Base-by-base conservation (phyloP, 1,140 invertebrate species). In the Acromyrmex charruanus region DNA sequence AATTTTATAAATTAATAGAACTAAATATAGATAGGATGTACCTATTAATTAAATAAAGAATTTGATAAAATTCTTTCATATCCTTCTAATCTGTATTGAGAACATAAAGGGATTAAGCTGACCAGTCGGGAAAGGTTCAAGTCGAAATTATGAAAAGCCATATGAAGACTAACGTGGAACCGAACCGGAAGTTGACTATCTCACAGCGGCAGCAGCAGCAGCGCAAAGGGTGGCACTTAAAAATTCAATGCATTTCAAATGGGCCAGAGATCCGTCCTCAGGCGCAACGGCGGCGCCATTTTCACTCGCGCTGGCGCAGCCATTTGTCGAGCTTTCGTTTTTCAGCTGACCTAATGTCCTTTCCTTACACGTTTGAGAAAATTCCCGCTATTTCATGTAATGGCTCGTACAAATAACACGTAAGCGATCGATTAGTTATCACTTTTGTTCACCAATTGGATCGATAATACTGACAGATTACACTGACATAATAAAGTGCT, bases 221-320 rank as follows among this genome's bases (percentile, higher is more conserved):
- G 84, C 72, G 91, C 91, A 94, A 93, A 94, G 93, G 88, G 81
- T 88, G 71, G 28, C 91, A 91, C 94, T 95, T 94, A 94, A 95
- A 95, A 95, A 95, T 95, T 95, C 94, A 95, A 95, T 95, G 94
- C 94, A 95, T 95, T 95, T 95, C 92, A 95, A 95, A 95, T 95
- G 93, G 94, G 87, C 87, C 87, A 86, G 91, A 87, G 92, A 94
- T 93, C 89, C 59, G 65, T 89, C 74, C 77, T 51, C 87, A 87
- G 87, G 84, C 72, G 55, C 77, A n/a, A 25, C 69, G 39, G 66
- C 80, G 77, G 89, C 91, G 90, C 88, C 89, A 92, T 92, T 92
- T 79, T 79, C 77, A 31, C 91, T 89, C 88, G 71, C 85, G 63
- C 59, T 87, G 7, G 69, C 77, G 68, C 51, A 21, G 77, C 86